A percentile compares a stretch with the other conserved stretches of the same genome.
phyloP scores from a whole-genome alignment of 2,113 vertebrate genomes.

The Boleophthalmus pectinirostris region DNA sequence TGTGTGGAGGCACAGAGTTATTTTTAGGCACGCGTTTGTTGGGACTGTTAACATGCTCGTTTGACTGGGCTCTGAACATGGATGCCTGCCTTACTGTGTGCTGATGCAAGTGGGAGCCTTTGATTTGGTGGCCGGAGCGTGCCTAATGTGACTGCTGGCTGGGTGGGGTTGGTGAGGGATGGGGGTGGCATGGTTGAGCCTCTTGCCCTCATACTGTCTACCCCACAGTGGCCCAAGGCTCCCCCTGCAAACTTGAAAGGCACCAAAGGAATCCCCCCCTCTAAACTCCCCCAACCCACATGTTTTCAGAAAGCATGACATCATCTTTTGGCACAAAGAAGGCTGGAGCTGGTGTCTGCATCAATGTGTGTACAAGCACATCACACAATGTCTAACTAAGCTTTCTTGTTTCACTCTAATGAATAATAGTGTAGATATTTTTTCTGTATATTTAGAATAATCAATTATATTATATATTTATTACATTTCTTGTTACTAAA shows the following conservation, averaged over 20 bases:
- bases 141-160: conserved; percentile 77
- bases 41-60: conserved; percentile 59
- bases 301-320: conserved; percentile 78
- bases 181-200: conserved; percentile 58
- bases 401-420: neutral
- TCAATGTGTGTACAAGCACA: conserved; percentile 45
- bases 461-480: no score
- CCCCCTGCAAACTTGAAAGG: conserved; percentile 75
- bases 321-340: conserved; percentile 72
- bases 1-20: conserved; percentile 45
- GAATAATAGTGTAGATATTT: no score
- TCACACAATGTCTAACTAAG: conserved; percentile 20
- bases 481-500: neutral
- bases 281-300: conserved; percentile 38
- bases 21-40: conserved; percentile 64
- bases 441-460: no score
- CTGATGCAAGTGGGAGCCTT: conserved; percentile 65
- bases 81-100: conserved; percentile 37
- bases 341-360: conserved; percentile 59
- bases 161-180: conserved; percentile 42
- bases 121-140: conserved; percentile 83
- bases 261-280: conserved; percentile 66
- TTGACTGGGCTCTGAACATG: conserved; percentile 50
- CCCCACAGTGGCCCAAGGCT: conserved; percentile 64
- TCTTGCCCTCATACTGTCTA: conserved; percentile 69